Evolutionary conservation across 2,797 vertebrate species (phyloP).

Genomic region (Rhabdophis nuchalis): DNA sequence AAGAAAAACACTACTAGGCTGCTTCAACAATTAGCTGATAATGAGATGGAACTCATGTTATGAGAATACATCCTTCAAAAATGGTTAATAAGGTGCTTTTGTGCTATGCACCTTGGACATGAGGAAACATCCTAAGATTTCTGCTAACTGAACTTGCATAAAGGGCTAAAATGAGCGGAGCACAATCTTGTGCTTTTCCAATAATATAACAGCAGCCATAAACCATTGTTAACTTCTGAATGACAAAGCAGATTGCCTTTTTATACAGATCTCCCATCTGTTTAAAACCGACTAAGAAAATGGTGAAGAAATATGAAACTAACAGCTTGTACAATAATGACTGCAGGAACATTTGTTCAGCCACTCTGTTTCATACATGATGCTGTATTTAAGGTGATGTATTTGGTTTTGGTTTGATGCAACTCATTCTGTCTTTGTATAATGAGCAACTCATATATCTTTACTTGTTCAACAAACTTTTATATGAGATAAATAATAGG

Average conservation of each 20-base stretch:
- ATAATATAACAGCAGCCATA: background rate
- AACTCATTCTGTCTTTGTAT: background rate
- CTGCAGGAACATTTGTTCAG: background rate
- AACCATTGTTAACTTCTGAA: background rate
- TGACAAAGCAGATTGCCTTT: background rate
- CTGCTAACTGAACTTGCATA: background rate
- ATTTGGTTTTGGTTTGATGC: background rate
- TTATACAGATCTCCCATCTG: background rate
- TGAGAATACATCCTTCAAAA: background rate
- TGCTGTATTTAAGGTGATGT: background rate
- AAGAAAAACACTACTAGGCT: background rate
- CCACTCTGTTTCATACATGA: background rate
- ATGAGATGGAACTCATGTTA: background rate
- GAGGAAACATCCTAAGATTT: background rate
- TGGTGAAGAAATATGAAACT: constrained; percentile 14
- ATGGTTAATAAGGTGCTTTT: background rate
- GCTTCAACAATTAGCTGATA: background rate
- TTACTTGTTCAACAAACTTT: background rate
- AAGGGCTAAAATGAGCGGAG: background rate
- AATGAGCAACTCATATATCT: background rate
- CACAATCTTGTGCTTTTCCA: background rate
- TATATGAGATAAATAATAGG: background rate
- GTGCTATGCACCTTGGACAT: background rate
- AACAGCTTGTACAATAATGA: background rate
- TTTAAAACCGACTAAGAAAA: background rate